A percentile compares a stretch with the other conserved stretches of the same genome.
These are phyloP conservation scores for Gambelia wislizenii DNA, from an alignment of 2,797 vertebrate species.

Conservation along the genomic window DNA sequence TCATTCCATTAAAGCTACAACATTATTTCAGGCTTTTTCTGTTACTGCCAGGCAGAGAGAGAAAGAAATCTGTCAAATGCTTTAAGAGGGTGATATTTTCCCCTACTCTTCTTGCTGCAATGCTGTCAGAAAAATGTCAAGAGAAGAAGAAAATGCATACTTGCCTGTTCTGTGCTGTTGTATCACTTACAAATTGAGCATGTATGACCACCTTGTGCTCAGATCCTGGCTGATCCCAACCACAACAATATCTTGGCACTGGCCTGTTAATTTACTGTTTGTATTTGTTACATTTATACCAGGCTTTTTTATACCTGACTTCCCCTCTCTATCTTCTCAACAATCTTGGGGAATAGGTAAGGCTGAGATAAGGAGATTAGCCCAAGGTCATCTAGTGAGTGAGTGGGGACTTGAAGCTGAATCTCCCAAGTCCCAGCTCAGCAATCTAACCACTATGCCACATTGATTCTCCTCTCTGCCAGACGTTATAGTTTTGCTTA, in stretches of 20 bases:
- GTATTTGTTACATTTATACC: background rate
- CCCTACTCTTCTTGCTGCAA: background rate
- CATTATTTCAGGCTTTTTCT: conserved; percentile 18
- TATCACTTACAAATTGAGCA: conserved; percentile 8
- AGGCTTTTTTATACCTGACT: no score
- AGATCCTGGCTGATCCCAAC: conserved; percentile 4
- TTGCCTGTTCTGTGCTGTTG: background rate
- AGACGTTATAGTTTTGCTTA: background rate
- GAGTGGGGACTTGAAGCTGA: no score
- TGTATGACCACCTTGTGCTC: background rate
- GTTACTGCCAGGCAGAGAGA: conserved; percentile 9
- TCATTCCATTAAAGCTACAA: conserved; percentile 14
- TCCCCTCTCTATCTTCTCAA: background rate
- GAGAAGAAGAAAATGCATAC: conserved; percentile 12
- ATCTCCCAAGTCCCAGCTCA: background rate
- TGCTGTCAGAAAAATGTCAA: fast-evolving
- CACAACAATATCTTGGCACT: background rate
- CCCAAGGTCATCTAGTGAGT: background rate
- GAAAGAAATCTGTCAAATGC: background rate
- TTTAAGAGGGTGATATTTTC: background rate
- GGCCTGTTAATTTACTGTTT: background rate
- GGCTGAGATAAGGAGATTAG: background rate
- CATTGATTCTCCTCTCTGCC: background rate
- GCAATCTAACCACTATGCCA: background rate
- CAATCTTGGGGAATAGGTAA: background rate